Evolutionary conservation across 2,113 vertebrate species (phyloP).

Genomic region (Ammodytes dubius): DNA sequence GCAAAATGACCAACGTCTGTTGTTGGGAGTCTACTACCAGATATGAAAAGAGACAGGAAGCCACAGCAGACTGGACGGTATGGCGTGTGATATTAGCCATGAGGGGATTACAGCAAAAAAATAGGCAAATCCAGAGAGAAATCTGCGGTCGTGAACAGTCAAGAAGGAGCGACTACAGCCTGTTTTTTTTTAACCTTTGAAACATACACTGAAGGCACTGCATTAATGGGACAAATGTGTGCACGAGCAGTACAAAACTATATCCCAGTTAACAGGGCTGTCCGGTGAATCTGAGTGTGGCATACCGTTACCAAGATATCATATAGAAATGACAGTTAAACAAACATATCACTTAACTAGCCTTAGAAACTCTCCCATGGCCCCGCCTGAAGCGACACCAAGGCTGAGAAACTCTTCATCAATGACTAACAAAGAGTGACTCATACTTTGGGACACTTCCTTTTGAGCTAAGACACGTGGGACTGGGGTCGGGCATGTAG

Average conservation of each 20-base stretch:
- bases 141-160: conserved; percentile 25
- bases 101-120: conserved; percentile 28
- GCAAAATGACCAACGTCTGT: conserved; percentile 73
- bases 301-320: background rate
- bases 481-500: background rate
- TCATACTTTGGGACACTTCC: conserved; percentile 14
- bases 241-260: conserved; percentile 28
- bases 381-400: conserved; percentile 1
- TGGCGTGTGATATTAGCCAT: conserved; percentile 36
- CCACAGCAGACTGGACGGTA: conserved; percentile 57
- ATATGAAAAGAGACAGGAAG: conserved; percentile 31
- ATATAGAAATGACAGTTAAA: no score
- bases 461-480: background rate
- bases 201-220: conserved; percentile 76
- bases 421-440: conserved; percentile 9
- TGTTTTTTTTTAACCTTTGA: conserved; percentile 4
- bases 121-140: conserved; percentile 23
- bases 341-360: background rate
- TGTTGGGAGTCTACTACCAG: conserved; percentile 50
- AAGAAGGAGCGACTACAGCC: conserved; percentile 34
- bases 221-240: conserved; percentile 44
- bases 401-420: conserved; percentile 40
- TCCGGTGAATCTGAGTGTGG: background rate
- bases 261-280: background rate
- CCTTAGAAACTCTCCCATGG: background rate